Percentiles rank a stretch among this genome's conserved stretches.
Evolutionary conservation across 2,113 vertebrate species (phyloP).

Genomic region (Noctilio leporinus): DNA sequence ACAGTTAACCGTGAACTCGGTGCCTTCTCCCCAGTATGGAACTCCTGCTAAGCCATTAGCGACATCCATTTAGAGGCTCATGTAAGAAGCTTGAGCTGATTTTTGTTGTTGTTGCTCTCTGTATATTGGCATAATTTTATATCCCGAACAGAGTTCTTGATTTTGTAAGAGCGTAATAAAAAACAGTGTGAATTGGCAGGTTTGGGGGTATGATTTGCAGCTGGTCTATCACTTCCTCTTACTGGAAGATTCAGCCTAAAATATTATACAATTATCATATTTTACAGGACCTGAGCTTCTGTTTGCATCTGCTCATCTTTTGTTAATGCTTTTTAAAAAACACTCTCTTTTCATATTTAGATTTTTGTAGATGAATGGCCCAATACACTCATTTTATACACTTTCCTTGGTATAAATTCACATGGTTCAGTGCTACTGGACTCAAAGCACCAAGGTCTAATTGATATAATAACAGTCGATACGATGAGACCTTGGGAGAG

Average conservation of each 20-base stretch:
- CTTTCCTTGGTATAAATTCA: conserved; percentile 34
- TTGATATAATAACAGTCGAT: not conserved
- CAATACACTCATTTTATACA: not conserved
- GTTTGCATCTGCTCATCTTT: conserved; percentile 62
- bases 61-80: not conserved
- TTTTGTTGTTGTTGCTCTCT: conserved; percentile 20
- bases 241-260: conserved; percentile 49
- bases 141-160: conserved; percentile 44
- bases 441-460: conserved; percentile 18
- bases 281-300: conserved; percentile 61
- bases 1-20: rapidly evolving
- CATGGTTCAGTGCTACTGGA: not conserved
- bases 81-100: not conserved
- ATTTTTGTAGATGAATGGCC: conserved; percentile 16
- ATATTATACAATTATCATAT: conserved; percentile 47
- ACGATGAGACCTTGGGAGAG: not conserved
- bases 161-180: conserved; percentile 46
- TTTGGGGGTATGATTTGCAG: conserved; percentile 64
- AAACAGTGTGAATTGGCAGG: conserved; percentile 57
- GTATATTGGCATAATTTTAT: conserved; percentile 48
- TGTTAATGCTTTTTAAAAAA: not conserved
- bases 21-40: rapidly evolving
- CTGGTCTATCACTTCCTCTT: conserved; percentile 54
- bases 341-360: conserved; percentile 25
- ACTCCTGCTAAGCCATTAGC: not conserved